A percentile compares a stretch with the other conserved stretches of the same genome.
Evolutionary conservation across 1,140 invertebrate species (phyloP).

Genomic region (Drosophila truncata): DNA sequence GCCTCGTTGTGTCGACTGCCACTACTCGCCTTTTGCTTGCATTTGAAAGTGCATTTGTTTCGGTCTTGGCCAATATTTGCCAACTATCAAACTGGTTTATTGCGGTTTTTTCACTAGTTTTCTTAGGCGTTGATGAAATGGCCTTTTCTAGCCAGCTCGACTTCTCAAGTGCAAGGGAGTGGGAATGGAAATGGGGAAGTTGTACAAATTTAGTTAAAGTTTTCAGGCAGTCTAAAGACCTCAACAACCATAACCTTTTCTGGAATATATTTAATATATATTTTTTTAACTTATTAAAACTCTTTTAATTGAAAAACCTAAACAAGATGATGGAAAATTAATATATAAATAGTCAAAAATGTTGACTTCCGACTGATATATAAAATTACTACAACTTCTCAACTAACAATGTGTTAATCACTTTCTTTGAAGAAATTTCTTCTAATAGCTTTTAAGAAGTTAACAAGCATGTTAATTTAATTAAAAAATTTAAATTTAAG

Average conservation of each 20-base stretch:
- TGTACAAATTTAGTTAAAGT: background rate
- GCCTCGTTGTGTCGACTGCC: slow-evolving; percentile 30
- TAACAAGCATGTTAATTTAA: background rate
- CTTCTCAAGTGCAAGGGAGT: slow-evolving; percentile 50
- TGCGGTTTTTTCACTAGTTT: slow-evolving; percentile 36
- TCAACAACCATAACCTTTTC: background rate
- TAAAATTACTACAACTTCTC: background rate
- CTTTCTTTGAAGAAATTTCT: background rate
- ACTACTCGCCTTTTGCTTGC: slow-evolving; percentile 32
- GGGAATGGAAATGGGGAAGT: slow-evolving; percentile 4
- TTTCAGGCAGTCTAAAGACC: background rate
- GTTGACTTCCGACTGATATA: background rate
- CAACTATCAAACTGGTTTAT: slow-evolving; percentile 55
- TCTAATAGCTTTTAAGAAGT: background rate
- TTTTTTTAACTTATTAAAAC: too few relatives aligned
- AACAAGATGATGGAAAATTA: too few relatives aligned
- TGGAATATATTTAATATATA: background rate
- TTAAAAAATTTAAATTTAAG: background rate
- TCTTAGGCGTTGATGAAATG: slow-evolving; percentile 41
- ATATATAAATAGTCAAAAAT: background rate
- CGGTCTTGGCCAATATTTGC: slow-evolving; percentile 56
- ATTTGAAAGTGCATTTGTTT: slow-evolving; percentile 55
- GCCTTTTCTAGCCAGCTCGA: slow-evolving; percentile 34
- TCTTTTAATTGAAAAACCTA: too few relatives aligned
- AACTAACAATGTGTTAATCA: background rate